Conservation (phyloP, 2,113 vertebrate species). For the Andinoacara biseriatus region DNA sequence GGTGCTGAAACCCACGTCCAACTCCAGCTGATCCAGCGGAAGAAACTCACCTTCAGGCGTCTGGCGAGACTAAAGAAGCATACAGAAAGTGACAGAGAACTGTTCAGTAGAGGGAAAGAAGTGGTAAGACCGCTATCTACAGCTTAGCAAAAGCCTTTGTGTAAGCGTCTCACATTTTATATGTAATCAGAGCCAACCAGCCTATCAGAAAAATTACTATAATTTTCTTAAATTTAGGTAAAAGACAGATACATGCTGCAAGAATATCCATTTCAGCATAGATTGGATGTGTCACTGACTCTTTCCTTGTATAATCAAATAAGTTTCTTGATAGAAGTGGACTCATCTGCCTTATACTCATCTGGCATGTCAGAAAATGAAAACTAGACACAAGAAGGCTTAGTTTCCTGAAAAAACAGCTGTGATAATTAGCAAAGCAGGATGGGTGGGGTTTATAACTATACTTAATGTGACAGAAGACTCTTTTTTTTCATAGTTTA, state of each 20-base stretch:
- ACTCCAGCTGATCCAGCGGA: constrained; percentile 96
- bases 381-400: not conserved
- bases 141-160: constrained; percentile 61
- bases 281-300: not conserved
- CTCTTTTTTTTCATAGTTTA: not conserved
- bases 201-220: not conserved
- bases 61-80: constrained; percentile 91
- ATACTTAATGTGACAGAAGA: not conserved
- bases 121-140: constrained; percentile 53
- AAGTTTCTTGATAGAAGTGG: not conserved
- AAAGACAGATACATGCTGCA: not conserved
- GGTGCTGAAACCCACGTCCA: constrained; percentile 99
- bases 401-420: not conserved
- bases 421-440: not conserved
- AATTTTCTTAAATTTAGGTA: not conserved
- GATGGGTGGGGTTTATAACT: not conserved
- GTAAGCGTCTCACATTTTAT: constrained; percentile 68
- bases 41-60: constrained; percentile 99
- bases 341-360: not conserved
- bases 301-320: constrained; percentile 1
- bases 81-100: constrained; percentile 64
- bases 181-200: constrained; percentile 66
- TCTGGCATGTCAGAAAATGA: not conserved
- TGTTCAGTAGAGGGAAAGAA: constrained; percentile 29
- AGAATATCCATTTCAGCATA: not conserved